Conservation (phyloP, 2,113 vertebrate species). For the Corythaixoides concolor region DNA sequence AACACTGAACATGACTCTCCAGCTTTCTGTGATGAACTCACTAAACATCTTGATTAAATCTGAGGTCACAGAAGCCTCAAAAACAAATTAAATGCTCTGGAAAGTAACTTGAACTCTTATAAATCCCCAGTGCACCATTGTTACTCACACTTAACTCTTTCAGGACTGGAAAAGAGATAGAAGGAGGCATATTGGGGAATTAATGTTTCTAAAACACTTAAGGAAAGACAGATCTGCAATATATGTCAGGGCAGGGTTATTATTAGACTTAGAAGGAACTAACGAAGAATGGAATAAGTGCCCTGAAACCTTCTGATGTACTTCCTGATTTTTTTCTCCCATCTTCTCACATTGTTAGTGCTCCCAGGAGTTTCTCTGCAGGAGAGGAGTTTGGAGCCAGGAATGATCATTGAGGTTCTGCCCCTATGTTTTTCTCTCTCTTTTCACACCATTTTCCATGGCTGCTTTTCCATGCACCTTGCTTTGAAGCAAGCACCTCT, state of each 20-base stretch:
- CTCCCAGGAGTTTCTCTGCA: background rate
- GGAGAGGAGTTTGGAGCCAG: background rate
- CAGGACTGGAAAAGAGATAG: background rate
- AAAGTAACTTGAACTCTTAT: background rate
- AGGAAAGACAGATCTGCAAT: fast-evolving
- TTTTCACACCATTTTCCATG: background rate
- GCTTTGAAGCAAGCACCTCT: background rate
- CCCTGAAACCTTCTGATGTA: background rate
- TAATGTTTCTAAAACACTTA: background rate
- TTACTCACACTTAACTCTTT: background rate
- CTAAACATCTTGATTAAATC: slow-evolving; percentile 48
- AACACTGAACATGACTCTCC: background rate
- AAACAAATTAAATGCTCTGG: slow-evolving; percentile 49
- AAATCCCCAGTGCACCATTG: background rate
- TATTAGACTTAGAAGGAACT: background rate
- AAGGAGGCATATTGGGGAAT: background rate
- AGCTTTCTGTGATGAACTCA: slow-evolving; percentile 5
- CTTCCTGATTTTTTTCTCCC: background rate
- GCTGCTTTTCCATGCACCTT: background rate
- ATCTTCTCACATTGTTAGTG: background rate
- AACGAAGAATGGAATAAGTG: background rate
- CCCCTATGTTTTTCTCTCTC: background rate
- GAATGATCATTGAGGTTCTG: background rate
- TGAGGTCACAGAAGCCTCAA: slow-evolving; percentile 30
- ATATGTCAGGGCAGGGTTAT: background rate